phyloP scores from a whole-genome alignment of 1,140 invertebrate genomes.

The Thaumetopoea pityocampa region DNA sequence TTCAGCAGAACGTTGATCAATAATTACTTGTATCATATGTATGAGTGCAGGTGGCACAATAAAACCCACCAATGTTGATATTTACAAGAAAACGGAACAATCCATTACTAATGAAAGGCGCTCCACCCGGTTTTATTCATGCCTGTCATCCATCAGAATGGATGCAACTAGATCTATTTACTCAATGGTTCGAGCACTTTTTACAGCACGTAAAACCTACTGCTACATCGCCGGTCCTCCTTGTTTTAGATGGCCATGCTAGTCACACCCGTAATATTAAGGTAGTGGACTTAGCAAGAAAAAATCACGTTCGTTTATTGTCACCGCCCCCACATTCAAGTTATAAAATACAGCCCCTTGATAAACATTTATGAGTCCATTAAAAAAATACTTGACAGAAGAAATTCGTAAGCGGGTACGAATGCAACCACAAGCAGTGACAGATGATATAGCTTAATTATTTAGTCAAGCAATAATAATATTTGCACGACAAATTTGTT shows the following conservation, averaged over 20 bases:
- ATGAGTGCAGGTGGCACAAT: no score
- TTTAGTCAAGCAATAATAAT: conserved; percentile 18
- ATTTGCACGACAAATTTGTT: no score
- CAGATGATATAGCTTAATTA: conserved; percentile 11
- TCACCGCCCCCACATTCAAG: conserved; percentile 11
- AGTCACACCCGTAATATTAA: conserved; percentile 20
- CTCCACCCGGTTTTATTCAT: conserved; percentile 40
- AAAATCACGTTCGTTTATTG: conserved; percentile 10
- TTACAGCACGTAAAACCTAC: conserved; percentile 15
- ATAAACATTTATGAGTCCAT: conserved; percentile 21
- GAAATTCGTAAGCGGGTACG: conserved; percentile 4
- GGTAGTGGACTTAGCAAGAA: conserved; percentile 11
- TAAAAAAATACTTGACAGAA: conserved; percentile 16
- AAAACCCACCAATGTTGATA: conserved; percentile 34
- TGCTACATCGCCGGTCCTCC: conserved; percentile 13
- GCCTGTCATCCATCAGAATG: conserved; percentile 36
- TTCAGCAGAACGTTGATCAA: no score
- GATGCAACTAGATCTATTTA: conserved; percentile 7
- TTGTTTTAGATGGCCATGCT: conserved; percentile 14
- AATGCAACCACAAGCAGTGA: conserved; percentile 5
- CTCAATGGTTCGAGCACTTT: conserved; percentile 16
- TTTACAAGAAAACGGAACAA: conserved; percentile 47
- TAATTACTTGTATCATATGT: no score
- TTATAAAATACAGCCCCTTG: conserved; percentile 20
- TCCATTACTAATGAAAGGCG: conserved; percentile 37